A percentile compares a stretch with the other conserved stretches of the same genome.
Conservation (phyloP, 2,797 vertebrate species). For the Melanogrammus aeglefinus region DNA sequence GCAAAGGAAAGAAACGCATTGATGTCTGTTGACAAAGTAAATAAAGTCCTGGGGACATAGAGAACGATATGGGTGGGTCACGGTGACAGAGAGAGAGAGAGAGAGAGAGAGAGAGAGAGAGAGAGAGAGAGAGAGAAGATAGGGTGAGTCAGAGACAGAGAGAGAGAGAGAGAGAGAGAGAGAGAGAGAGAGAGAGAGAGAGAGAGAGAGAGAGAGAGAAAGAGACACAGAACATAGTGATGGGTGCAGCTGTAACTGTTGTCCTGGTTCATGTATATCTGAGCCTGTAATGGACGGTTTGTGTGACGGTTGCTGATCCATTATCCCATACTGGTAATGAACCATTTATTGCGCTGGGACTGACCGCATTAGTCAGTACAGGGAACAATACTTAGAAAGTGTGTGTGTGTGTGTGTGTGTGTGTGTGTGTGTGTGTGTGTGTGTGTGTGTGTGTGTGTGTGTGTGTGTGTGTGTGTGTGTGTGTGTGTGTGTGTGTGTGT, state of each 20-base stretch:
- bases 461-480: neutral
- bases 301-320: slow-evolving; percentile 28
- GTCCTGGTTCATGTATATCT: slow-evolving; percentile 29
- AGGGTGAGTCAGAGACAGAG: too few relatives aligned
- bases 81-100: slow-evolving; percentile 20
- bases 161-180: too few relatives aligned
- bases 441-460: neutral
- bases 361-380: slow-evolving; percentile 33
- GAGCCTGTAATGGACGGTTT: slow-evolving; percentile 35
- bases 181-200: too few relatives aligned
- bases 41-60: neutral
- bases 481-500: too few relatives aligned
- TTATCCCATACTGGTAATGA: slow-evolving; percentile 33
- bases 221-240: slow-evolving; percentile 14
- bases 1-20: too few relatives aligned
- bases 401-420: slow-evolving; percentile 2
- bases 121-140: slow-evolving; percentile 1
- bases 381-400: slow-evolving; percentile 17
- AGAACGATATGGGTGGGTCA: too few relatives aligned
- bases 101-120: neutral
- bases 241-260: slow-evolving; percentile 3
- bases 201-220: slow-evolving; percentile 6
- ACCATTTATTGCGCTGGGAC: slow-evolving; percentile 26
- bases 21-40: too few relatives aligned
- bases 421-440: slow-evolving; percentile 11